Percentiles rank a stretch among this genome's conserved stretches.
phyloP scores from a whole-genome alignment of 2,888 invertebrate species.

The Drosophila austrosaltans region DNA sequence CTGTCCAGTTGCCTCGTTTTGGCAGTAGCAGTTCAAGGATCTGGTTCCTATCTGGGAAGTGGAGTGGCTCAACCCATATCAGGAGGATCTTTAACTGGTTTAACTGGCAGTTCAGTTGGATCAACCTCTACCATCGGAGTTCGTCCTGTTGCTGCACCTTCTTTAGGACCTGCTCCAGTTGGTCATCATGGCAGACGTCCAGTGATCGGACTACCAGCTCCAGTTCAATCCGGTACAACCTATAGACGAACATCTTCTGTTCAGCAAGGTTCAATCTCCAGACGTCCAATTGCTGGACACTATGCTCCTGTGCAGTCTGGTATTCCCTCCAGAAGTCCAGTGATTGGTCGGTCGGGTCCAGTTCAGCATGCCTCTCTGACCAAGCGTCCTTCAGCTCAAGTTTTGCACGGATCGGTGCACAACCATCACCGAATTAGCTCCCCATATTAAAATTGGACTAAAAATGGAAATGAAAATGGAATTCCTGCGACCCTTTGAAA shows the following conservation, averaged over 20 bases:
- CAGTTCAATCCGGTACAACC: background rate
- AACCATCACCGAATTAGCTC: background rate
- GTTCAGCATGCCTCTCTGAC: background rate
- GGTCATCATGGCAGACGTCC: background rate
- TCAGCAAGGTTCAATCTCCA: background rate
- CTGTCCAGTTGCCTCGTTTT: slow-evolving; percentile 11
- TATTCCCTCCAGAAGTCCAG: background rate
- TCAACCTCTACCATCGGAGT: background rate
- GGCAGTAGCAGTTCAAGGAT: background rate
- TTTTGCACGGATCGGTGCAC: background rate
- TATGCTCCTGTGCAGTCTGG: background rate
- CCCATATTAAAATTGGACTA: background rate
- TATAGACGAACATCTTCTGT: background rate
- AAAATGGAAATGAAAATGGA: background rate
- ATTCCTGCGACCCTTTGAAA: background rate
- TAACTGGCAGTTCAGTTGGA: background rate
- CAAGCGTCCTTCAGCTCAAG: background rate
- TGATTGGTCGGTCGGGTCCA: background rate
- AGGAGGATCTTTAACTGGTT: background rate
- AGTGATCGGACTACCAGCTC: background rate
- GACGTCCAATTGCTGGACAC: background rate
- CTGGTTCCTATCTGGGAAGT: background rate
- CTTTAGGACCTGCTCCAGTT: background rate
- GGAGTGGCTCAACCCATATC: background rate
- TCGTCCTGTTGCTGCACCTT: background rate